Conservation (phyloP, 1,140 invertebrate species). For the Drosophila orena region DNA sequence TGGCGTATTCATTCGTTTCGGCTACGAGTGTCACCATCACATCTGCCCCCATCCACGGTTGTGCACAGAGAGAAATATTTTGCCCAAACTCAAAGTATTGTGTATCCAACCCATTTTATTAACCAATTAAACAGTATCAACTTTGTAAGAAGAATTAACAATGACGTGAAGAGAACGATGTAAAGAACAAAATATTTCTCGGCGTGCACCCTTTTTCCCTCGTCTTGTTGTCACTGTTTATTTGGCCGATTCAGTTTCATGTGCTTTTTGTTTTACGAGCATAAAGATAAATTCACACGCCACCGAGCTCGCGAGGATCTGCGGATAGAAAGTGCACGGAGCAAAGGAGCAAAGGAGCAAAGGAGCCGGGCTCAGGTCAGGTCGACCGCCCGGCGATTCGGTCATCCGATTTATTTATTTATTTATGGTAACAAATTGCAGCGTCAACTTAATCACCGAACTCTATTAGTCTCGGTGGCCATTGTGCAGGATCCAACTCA, state of each 20-base stretch:
- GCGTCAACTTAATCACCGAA: slow-evolving; percentile 80
- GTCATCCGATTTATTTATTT: slow-evolving; percentile 79
- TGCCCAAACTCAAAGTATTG: too few species aligned
- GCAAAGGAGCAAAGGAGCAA: not conserved
- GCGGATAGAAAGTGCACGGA: slow-evolving; percentile 5
- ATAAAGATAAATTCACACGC: slow-evolving; percentile 79
- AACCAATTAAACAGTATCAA: too few species aligned
- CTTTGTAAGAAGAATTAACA: too few species aligned
- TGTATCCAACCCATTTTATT: too few species aligned
- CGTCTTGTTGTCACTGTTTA: slow-evolving; percentile 64
- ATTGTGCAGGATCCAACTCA: slow-evolving; percentile 55
- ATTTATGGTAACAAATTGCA: slow-evolving; percentile 83
- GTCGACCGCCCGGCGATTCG: slow-evolving; percentile 37
- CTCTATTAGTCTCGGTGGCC: slow-evolving; percentile 70
- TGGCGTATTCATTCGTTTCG: slow-evolving; percentile 56
- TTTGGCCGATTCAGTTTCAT: slow-evolving; percentile 73
- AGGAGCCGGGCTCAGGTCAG: slow-evolving; percentile 12
- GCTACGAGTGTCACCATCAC: slow-evolving; percentile 49
- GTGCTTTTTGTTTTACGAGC: slow-evolving; percentile 76
- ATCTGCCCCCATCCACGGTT: slow-evolving; percentile 16
- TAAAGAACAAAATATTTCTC: not conserved
- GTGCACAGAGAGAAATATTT: not conserved
- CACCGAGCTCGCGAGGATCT: slow-evolving; percentile 42
- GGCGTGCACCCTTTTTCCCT: not conserved
- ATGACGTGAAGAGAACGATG: too few species aligned